Percentiles rank a stretch among this genome's conserved stretches.
phyloP scores from a whole-genome alignment of 2,113 vertebrate species.

The Cinclus cinclus region DNA sequence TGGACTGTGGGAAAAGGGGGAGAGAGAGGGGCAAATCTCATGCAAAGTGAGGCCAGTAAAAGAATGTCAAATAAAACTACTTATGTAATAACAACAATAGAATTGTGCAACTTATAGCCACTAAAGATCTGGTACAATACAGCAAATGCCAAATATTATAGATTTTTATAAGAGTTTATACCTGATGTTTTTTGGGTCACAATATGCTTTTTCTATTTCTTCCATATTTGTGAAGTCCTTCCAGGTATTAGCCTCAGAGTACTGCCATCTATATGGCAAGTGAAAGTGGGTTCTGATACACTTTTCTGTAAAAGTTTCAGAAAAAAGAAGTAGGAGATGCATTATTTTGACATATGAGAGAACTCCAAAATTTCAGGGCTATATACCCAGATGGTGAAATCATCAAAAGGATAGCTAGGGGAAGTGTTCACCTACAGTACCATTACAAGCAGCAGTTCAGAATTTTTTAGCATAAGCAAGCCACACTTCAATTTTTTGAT shows the following conservation, averaged over 20 bases:
- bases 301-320: slow-evolving; percentile 74
- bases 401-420: not conserved
- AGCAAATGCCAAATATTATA: not conserved
- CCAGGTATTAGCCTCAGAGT: slow-evolving; percentile 78
- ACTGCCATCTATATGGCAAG: slow-evolving; percentile 91
- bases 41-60: not conserved
- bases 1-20: not conserved
- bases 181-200: slow-evolving; percentile 75
- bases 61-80: not conserved
- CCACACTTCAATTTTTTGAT: not conserved
- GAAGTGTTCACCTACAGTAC: not conserved
- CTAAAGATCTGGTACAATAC: not conserved
- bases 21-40: not conserved
- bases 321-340: not conserved
- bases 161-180: slow-evolving; percentile 21
- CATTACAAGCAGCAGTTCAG: not conserved
- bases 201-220: slow-evolving; percentile 83
- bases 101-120: not conserved
- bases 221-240: slow-evolving; percentile 84
- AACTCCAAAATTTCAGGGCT: not conserved
- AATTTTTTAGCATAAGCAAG: not conserved
- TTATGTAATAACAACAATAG: not conserved
- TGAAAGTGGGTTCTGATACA: slow-evolving; percentile 85
- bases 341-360: slow-evolving; percentile 2
- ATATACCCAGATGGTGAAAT: not conserved